Evolutionary conservation across 2,113 vertebrate species (phyloP), one percentile per base, ranked within the genome.

Genomic region (Strigops habroptila): DNA sequence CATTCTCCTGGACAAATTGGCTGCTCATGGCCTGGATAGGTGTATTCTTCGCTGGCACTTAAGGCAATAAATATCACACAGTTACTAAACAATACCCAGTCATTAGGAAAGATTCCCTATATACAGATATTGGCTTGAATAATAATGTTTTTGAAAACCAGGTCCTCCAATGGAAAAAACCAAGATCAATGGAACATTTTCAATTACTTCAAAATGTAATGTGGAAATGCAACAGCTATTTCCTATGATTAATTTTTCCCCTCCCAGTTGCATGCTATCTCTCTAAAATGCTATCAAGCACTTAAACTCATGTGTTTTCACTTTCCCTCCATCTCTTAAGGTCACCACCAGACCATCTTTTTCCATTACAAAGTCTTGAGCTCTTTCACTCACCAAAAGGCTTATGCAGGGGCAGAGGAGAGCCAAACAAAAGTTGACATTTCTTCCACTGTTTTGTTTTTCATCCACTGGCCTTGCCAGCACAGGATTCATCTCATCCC

Each of bases 281-380:
- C 60, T 65, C 80, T 87, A 82, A 92, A 93, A 96, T 52, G 43
- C 83, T 88, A 94, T 84, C 60, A 68, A 55, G 67, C 80, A 93
- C 69, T 84, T 88, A 48, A 86, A 86, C 0, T 48, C 92, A 91
- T 44, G 27, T 92, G 88, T 93, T 95, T 87, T 75, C 44, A 82
- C 69, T 93, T 89, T 91, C 44, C 37, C 23, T 82, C 73, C 51
- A 23, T 57, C 35, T 71, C 51, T 75, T 35, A 75, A 79, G 86
- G 67, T 90, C 85, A 86, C 62, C 63, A 57, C 30, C 48, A 49
- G 69, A 86, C 24, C 35, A 64, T 86, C 79, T 73, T 92, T 93
- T 85, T 86, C 91, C 92, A 80, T 82, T 85, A 93, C 65, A 65
- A 48, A 64, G 31, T 19, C n/a, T 31, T 30, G 52, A 90, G 27